These are phyloP conservation scores for Boulengeromyrus knoepffleri DNA, from an alignment of 2,113 vertebrate species.

Conservation along the genomic window DNA sequence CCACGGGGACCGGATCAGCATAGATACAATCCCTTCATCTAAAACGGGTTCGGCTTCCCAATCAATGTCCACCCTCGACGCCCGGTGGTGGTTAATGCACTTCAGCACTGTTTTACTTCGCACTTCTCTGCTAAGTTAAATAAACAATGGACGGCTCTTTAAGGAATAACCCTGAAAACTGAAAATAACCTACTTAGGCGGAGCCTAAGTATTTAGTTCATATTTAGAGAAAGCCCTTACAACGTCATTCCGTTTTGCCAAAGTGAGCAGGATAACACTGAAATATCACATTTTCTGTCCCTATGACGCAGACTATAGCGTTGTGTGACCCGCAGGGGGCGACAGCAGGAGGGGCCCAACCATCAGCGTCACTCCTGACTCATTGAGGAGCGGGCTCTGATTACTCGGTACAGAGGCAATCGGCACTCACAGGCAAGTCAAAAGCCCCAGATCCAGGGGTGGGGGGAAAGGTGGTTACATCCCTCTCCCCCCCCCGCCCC, in stretches of 20 bases:
- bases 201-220: neutral
- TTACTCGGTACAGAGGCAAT: slow-evolving; percentile 43
- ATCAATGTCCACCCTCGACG: neutral
- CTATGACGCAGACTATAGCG: neutral
- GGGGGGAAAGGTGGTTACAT: slow-evolving; percentile 48
- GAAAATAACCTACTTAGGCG: neutral
- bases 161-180: neutral
- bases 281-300: neutral
- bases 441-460: slow-evolving; percentile 42
- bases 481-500: slow-evolving; percentile 25
- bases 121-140: neutral
- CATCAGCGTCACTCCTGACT: neutral
- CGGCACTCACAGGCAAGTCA: slow-evolving; percentile 24
- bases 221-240: neutral
- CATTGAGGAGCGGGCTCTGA: slow-evolving; percentile 36
- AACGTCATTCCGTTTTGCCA: neutral
- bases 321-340: neutral
- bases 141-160: neutral
- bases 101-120: neutral
- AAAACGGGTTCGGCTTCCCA: neutral
- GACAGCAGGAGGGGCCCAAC: neutral
- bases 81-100: neutral
- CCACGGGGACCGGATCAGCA: neutral
- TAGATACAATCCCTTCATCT: neutral
- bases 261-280: neutral